Evolutionary conservation across 53 echinoderm and acorn worm genomes (phyloP), one percentile per base, ranked within the genome.

Genomic region (Patiria pectinifera): DNA sequence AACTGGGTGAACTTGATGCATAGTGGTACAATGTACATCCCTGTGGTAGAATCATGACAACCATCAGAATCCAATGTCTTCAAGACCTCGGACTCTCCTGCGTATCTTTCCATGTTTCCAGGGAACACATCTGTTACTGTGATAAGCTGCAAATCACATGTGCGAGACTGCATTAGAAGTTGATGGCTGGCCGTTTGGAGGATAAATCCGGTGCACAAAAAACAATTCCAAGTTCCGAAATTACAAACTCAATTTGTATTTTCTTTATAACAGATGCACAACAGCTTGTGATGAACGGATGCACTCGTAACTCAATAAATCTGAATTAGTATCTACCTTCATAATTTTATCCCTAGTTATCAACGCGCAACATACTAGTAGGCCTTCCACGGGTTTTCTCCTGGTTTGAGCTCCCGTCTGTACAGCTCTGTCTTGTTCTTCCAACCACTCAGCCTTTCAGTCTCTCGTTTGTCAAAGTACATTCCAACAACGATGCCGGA

Each of bases 341-440:
- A n/a, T 24, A 24, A n/a, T n/a, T n/a, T 10, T 18, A 18, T 4
- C 74, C 22, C 74, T 74, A 69, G 74, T 74, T n/a, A 21, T 74
- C 24, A 5, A 23, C 74, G 0, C 74, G 21, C 4, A 18, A 74
- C 74, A 74, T 10, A 10, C 19, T 90, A 90, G 26, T 90, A 90
- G 3, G 92, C 94, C 76, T 95, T 96, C 99, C 99, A 99, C 19
- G 96, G 91, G 85, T 99, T 97, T 78, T 97, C 99, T 59, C 95
- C 96, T 23, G 91, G 81, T 61, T 95, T 93, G 19, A 99, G 94
- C 91, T 97, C 94, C 76, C 96, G 87, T 78, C 76, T 79, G 91
- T 93, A 99, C 72, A 99, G 89, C 59, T 95, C 77, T 8, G 97
- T 96, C 90, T 91, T 92, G 94, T 99, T 99, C 92, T 99, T 99